Conservation (phyloP, 64 coral and sea anemone genomes). For the Acropora tenuis region DNA sequence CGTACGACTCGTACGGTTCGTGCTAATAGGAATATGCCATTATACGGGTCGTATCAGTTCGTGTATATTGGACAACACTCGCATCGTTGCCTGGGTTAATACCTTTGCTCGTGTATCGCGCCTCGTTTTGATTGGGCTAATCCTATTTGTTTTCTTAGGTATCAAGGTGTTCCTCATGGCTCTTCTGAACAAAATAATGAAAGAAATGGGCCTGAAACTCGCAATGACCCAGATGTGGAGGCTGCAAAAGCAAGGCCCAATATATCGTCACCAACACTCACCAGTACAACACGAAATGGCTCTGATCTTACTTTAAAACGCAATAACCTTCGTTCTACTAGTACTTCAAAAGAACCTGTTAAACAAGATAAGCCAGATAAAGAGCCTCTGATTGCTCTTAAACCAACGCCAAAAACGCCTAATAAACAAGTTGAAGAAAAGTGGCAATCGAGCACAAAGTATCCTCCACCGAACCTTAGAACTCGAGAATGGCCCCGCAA, state of each 20-base stretch:
- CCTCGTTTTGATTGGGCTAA: background rate
- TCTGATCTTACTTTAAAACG: constrained; percentile 45
- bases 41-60: too few relatives aligned
- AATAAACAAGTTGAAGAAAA: background rate
- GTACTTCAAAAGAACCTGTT: background rate
- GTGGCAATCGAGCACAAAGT: background rate
- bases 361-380: background rate
- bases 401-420: constrained; percentile 31
- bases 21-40: too few relatives aligned
- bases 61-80: too few relatives aligned
- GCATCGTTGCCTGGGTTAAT: too few relatives aligned
- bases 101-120: too few relatives aligned
- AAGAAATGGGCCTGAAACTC: background rate
- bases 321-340: constrained; percentile 11
- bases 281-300: constrained; percentile 12
- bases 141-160: constrained; percentile 29
- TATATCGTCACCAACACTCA: constrained; percentile 62
- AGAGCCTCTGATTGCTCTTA: constrained; percentile 17
- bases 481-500: constrained; percentile 45
- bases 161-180: constrained; percentile 34
- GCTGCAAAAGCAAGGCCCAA: constrained; percentile 22
- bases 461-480: constrained; percentile 34
- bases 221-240: background rate
- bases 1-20: too few relatives aligned
- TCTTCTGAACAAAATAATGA: constrained; percentile 34